Evolutionary conservation across 2,113 vertebrate species (phyloP), one percentile per base, ranked within the genome.

Genomic region (Eublepharis macularius): DNA sequence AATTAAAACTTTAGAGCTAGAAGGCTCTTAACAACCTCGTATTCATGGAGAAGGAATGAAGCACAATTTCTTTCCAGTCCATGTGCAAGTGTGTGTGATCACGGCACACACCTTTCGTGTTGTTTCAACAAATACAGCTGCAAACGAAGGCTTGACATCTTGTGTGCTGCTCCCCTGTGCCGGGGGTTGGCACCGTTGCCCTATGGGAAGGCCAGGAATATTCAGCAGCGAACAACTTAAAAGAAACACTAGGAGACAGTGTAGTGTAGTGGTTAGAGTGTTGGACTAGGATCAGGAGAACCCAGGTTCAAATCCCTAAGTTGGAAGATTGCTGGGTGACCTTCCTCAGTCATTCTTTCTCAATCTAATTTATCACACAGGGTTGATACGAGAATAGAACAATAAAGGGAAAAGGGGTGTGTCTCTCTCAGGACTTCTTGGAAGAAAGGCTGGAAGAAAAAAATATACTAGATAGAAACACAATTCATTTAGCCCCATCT

Each of bases 401-500:
- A 17, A 12, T 13, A 54, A 54, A 54, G 51, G 51, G 16, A 54
- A 5, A 12, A 19, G 4, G 11, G 4, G 16, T 12, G 19, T 54
- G 51, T 17, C 51, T 54, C 51, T 54, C 51, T 54, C 14, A 54
- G 51, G n/a, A n/a, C 51, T 17, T 5, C 51, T 17, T 54, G 16
- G 51, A 54, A 17, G 51, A 54, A 54, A 54, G 51, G 51, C 51
- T 17, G 4, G 51, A 54, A 19, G 51, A 17, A 54, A 17, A 54
- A 54, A 54, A 54, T 47, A 47, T 47, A 47, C 45, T 54, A 12
- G 14, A 54, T 4, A 54, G 51, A 77, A 97, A 95, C 95, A 95
- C 96, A 95, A 95, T 96, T 95, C 96, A 97, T 97, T 97, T 97
- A 96, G 96, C 24, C 96, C 95, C 96, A 93, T 93, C n/a, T n/a